Conservation (phyloP, 2,797 vertebrate genomes). For the Gobionotothen gibberifrons region DNA sequence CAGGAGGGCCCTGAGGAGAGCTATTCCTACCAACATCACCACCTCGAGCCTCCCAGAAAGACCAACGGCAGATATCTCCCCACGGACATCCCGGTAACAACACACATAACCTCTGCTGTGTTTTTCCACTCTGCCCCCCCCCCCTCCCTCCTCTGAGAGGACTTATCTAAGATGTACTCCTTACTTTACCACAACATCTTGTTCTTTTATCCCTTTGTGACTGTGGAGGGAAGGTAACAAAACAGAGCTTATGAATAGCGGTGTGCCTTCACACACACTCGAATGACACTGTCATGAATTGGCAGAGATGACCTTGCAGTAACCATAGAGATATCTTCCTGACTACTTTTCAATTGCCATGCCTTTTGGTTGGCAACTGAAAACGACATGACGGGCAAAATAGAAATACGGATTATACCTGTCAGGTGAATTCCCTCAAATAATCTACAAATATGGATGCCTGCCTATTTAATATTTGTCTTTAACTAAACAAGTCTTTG, state of each 20-base stretch:
- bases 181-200: slow-evolving; percentile 17
- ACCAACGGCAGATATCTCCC: slow-evolving; percentile 85
- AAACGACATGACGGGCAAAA: slow-evolving; percentile 11
- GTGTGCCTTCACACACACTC: slow-evolving; percentile 15
- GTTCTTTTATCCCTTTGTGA: slow-evolving; percentile 29
- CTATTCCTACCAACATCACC: slow-evolving; percentile 83
- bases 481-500: neutral
- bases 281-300: slow-evolving; percentile 36
- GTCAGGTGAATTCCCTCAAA: neutral
- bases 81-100: slow-evolving; percentile 75
- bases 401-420: slow-evolving; percentile 3
- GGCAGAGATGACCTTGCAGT: slow-evolving; percentile 61
- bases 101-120: neutral
- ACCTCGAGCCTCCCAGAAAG: slow-evolving; percentile 85
- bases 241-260: slow-evolving; percentile 30
- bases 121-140: slow-evolving; percentile 36
- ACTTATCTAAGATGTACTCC: slow-evolving; percentile 21
- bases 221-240: slow-evolving; percentile 11
- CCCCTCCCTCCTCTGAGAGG: slow-evolving; percentile 30
- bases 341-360: slow-evolving; percentile 25
- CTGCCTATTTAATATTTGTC: neutral
- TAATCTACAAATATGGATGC: neutral
- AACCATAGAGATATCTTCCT: slow-evolving; percentile 63
- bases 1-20: slow-evolving; percentile 86
- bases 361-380: slow-evolving; percentile 10